Evolutionary conservation across 2,113 vertebrate species (phyloP), one percentile per base, ranked within the genome.

Genomic region (Pterophyllum scalare): DNA sequence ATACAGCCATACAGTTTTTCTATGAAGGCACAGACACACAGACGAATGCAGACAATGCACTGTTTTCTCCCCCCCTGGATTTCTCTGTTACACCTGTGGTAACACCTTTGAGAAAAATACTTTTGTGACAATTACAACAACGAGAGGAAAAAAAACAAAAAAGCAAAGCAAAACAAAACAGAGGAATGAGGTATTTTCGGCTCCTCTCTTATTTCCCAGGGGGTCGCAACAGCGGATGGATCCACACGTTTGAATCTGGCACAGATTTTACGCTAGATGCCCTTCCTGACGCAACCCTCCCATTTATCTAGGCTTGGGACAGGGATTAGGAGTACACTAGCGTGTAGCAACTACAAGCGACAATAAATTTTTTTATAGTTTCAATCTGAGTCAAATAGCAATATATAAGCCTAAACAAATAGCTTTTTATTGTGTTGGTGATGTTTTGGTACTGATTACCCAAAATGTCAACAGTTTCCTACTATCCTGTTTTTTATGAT

Each of bases 381-480:
- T 46, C 14, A 6, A 4, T 46, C 43, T 13, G 4, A 15, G 43
- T 46, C 12, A 46, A 46, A 15, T 46, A 46, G 43, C 4, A 46
- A 46, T 15, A 46, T 46, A 46, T 15, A 46, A 14, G 43, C 43
- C 14, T 46, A 46, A 46, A 46, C 17, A 52, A 52, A 19, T 6
- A 52, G 17, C 33, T 72, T 72, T 14, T n/a, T 20, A 52, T 72
- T 72, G 43, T 54, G 26, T 33, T 33, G 20, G 46, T 72, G 20
- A 26, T n/a, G 11, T 54, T 72, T 72, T 20, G 7, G 43, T 72
- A 19, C 24, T 19, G 49, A 52, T 72, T 72, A 72, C 17, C 65
- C 20, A 33, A 79, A 84, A 74, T 62, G 65, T 46, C 64, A 72
- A 72, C 26, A 54, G 11, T 49, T 72, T 72, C 28, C 6, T 72